Percentiles rank a stretch among this genome's conserved stretches.
These are phyloP conservation scores for Leucosticte australis DNA, from an alignment of 2,113 vertebrate genomes.

Conservation along the genomic window DNA sequence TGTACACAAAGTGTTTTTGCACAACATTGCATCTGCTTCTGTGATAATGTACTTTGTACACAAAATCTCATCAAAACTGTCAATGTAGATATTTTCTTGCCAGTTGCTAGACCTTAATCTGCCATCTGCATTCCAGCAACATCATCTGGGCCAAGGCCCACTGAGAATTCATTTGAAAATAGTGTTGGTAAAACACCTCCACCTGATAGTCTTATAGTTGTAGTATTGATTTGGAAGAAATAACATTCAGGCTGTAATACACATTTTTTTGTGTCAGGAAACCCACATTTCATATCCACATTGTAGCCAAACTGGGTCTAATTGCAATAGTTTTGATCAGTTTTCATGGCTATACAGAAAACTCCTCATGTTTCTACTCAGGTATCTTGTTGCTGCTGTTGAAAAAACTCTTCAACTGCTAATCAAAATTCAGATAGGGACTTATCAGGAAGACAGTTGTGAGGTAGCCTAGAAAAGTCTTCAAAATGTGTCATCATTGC, in stretches of 20 bases:
- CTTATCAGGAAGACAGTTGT: not conserved
- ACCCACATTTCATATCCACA: not conserved
- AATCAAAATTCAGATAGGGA: not conserved
- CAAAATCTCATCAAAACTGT: not conserved
- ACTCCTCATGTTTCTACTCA: not conserved
- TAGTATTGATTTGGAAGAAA: not conserved
- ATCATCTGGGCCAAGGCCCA: not conserved
- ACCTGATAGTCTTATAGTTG: not conserved
- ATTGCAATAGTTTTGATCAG: fast-evolving
- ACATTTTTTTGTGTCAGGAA: not conserved
- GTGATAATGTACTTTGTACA: not conserved
- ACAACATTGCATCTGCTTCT: not conserved
- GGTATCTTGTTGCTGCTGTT: not conserved
- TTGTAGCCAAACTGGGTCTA: not conserved
- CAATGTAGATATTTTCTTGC: not conserved
- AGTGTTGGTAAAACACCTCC: not conserved
- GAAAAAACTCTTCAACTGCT: not conserved
- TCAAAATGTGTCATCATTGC: not conserved
- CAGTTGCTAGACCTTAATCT: not conserved
- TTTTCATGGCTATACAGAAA: not conserved
- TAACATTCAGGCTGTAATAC: not conserved
- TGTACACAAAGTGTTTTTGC: not conserved
- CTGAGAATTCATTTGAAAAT: not conserved
- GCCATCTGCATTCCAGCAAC: not conserved
- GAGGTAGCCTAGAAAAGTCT: not conserved